Evolutionary conservation across 2,888 invertebrate species (phyloP), one percentile per base, ranked within the genome.

Genomic region (Lymantria monacha): DNA sequence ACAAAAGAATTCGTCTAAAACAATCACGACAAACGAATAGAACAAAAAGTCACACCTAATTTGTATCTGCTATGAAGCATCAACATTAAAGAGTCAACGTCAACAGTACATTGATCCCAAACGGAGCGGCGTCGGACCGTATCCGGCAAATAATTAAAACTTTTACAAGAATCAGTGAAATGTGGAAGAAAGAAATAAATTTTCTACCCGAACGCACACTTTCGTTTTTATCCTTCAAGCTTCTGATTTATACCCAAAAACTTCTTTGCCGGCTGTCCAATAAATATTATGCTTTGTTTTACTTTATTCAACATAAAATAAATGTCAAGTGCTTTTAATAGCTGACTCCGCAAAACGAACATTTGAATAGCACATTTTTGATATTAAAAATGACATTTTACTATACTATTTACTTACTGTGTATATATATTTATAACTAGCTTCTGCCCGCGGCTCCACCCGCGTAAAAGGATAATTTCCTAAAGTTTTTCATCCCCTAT

Each of bases 111-210:
- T 82, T 81, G 79, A 80, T 82, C 79, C 75, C 67, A 72, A 79
- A 70, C 71, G 69, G 60, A 75, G 70, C 75, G 73, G 69, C 73
- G 71, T 69, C 74, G 59, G 71, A 68, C 74, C 75, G 76, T 81
- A 85, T 87, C 86, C 83, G 85, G 80, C 79, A 77, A 86, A 86
- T 86, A 87, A 88, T 87, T 87, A 87, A 86, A 87, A 86, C 76
- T 85, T 85, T 79, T 77, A 79, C 80, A 82, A 83, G 80, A 86
- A 74, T 72, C 80, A 82, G 69, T 77, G 81, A 84, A 82, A 83
- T 83, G 79, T 81, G 73, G 72, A 74, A 76, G 76, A 85, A 79
- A 80, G 81, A 85, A 84, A 87, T 84, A 85, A 84, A 85, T 87
- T 85, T 85, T 85, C 83, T 76, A 80, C 69, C 64, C 74, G 75